Conservation (phyloP, 1,140 invertebrate species). For the Drosophila orosa region DNA sequence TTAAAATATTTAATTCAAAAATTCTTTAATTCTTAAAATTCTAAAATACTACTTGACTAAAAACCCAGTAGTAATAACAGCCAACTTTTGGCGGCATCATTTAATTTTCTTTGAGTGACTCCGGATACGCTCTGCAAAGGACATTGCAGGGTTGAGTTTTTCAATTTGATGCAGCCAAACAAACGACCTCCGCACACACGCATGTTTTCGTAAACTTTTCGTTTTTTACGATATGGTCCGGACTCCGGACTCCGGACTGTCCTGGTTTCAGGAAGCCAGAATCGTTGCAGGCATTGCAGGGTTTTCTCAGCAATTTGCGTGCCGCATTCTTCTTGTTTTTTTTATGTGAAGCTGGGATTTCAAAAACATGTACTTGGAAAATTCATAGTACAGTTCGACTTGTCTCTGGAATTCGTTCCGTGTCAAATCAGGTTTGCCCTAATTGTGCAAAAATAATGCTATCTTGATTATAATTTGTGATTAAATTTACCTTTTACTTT, state of each 20-base stretch:
- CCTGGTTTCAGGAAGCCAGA: constrained; percentile 34
- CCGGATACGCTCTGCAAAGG: neutral
- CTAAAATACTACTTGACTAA: neutral
- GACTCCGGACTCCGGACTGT: constrained; percentile 3
- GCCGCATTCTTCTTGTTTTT: constrained; percentile 20
- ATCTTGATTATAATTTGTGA: too few species aligned
- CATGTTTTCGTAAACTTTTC: constrained; percentile 31
- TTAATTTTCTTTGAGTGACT: constrained; percentile 4
- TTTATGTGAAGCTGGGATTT: constrained; percentile 2
- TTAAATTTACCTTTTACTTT: neutral
- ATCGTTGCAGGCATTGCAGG: constrained; percentile 35
- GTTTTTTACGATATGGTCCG: constrained; percentile 1
- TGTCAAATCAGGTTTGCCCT: neutral
- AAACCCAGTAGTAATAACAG: neutral
- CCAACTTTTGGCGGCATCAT: too few species aligned
- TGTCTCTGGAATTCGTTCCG: neutral
- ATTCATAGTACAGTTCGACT: neutral
- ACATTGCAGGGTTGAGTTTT: constrained; percentile 52
- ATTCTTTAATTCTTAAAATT: neutral
- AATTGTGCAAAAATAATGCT: too few species aligned
- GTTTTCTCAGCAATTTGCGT: constrained; percentile 58
- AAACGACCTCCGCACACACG: constrained; percentile 25
- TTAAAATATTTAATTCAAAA: neutral
- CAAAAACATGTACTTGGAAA: neutral
- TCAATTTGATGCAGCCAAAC: constrained; percentile 59